Base-by-base conservation (phyloP, 2,888 invertebrate genomes). In the Erebia ligea region DNA sequence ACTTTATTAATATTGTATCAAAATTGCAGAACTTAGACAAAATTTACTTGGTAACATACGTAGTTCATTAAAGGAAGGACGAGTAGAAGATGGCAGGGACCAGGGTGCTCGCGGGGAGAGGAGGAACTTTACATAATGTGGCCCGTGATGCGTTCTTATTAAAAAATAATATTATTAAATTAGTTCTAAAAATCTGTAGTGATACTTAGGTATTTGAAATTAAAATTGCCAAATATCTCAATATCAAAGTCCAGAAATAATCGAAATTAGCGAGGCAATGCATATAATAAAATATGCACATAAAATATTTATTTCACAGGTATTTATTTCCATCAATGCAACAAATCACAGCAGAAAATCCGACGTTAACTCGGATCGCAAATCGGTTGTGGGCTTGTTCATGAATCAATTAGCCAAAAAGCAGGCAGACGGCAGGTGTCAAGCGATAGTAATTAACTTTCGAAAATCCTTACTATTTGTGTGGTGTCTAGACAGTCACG, bases 401-500 rank as follows among this genome's bases (percentile, higher is more conserved):
- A 42, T 54, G 56, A 54, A 66, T 57, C 66, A 66, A 66, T 66
- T 57, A 65, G 65, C 65, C 56, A 66, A 66, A 56, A 66, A 48
- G 45, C 21, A 21, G 61, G 45, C 56, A 40, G 57, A 45, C 66
- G 66, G 54, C 66, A 66, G 56, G 42, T 66, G 66, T 66, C 66
- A 56, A 56, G 54, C 21, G 66, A 25, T 56, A 56, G 66, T 66
- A 66, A 66, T 66, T 66, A 66, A 66, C 56, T 66, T 66, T 66
- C 56, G 66, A 56, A 66, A 56, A 57, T 62, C 56, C 66, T 56
- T 19, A n/a, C 21, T 19, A 52, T 40, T 42, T 15, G 45, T 57
- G 66, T n/a, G 54, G 56, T 56, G 66, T 56, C 66, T 66, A 57
- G 66, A 66, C 56, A 62, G 21, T 62, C 42, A 34, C n/a, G n/a